Conservation (phyloP, 2,113 vertebrate genomes). For the Atractosteus spatula region DNA sequence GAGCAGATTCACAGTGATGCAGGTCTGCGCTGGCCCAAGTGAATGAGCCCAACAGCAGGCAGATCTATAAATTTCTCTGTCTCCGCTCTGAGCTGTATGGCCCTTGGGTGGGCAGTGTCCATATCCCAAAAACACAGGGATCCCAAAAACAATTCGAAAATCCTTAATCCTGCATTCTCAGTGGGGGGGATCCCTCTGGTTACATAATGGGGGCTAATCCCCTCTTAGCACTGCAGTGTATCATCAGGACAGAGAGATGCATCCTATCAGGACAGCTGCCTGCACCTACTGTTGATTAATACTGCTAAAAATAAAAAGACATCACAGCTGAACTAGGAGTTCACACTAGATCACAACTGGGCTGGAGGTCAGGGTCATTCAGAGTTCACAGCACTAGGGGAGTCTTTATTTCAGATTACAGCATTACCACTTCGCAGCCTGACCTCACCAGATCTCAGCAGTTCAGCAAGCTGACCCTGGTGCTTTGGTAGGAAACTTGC, state of each 20-base stretch:
- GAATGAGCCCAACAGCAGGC: not conserved
- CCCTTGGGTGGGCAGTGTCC: not conserved
- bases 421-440: no score
- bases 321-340: not conserved
- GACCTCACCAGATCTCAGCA: no score
- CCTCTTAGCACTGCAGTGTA: not conserved
- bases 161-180: no score
- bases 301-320: not conserved
- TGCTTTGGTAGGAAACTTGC: no score
- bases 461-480: no score
- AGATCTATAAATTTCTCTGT: conserved; percentile 15
- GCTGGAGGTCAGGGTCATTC: no score
- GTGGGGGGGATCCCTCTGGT: not conserved
- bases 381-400: no score
- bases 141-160: no score
- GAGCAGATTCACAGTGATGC: not conserved
- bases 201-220: conserved; percentile 13
- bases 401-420: no score
- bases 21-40: not conserved
- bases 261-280: not conserved
- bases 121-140: not conserved
- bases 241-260: not conserved
- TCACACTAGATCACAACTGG: no score
- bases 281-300: not conserved
- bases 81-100: conserved; percentile 2